phyloP scores from a whole-genome alignment of 2,888 invertebrate species.

The Cantharis nigra region DNA sequence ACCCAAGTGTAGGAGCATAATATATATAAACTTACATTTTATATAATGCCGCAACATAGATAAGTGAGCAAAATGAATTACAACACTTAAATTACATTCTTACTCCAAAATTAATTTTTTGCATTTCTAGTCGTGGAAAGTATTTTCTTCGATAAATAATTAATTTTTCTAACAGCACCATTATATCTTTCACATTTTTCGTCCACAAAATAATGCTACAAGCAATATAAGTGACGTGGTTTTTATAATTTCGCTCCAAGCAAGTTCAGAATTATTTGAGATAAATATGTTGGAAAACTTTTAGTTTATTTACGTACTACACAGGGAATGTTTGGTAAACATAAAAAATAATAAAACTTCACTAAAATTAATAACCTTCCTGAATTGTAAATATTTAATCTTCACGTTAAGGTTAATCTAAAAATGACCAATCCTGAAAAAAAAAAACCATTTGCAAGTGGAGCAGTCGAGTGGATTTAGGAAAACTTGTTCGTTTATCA shows the following conservation, averaged over 20 bases:
- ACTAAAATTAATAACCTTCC: neutral
- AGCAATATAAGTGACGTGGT: neutral
- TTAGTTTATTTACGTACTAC: neutral
- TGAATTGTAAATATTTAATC: neutral
- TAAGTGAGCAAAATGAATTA: conserved; percentile 16
- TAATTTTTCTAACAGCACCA: neutral
- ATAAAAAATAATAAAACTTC: neutral
- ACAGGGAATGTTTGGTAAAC: neutral
- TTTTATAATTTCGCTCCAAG: neutral
- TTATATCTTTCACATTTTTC: neutral
- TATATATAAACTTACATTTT: conserved; percentile 14
- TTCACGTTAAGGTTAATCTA: neutral
- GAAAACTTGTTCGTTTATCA: conserved; percentile 19
- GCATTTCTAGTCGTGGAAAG: neutral
- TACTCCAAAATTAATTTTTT: neutral
- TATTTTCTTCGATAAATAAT: neutral
- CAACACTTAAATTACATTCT: conserved; percentile 4
- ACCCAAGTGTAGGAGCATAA: conserved; percentile 15
- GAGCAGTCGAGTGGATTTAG: conserved; percentile 1
- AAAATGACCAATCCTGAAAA: neutral
- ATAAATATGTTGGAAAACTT: neutral
- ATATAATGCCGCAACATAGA: conserved; percentile 15
- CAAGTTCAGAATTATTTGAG: neutral
- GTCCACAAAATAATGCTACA: neutral
- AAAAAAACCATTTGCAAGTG: neutral